Conservation (phyloP, 2,888 invertebrate species). For the Drosophila siamana region DNA sequence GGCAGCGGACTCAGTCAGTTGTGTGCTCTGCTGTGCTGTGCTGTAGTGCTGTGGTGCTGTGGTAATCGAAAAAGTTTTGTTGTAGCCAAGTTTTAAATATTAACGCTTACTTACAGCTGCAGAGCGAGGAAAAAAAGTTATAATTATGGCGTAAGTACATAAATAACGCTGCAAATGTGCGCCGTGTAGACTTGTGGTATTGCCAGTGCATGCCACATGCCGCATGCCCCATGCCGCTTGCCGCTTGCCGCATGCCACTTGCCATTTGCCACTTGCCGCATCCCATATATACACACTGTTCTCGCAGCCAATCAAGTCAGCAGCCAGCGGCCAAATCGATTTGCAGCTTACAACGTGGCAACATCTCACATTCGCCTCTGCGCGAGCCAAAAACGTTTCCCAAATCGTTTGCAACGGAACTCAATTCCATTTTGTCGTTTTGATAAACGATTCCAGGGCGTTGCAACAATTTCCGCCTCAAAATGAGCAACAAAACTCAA, state of each 20-base stretch:
- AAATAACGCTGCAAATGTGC: constrained; percentile 71
- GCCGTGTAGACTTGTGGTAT: constrained; percentile 5
- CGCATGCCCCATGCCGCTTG: constrained; percentile 32
- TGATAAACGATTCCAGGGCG: constrained; percentile 83
- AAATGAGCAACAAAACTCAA: constrained; percentile 67
- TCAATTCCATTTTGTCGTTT: constrained; percentile 82
- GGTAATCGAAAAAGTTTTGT: constrained; percentile 79
- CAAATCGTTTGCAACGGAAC: constrained; percentile 66
- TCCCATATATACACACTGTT: too few species aligned
- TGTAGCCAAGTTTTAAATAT: constrained; percentile 77
- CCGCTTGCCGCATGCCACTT: not conserved
- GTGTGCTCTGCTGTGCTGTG: too few species aligned
- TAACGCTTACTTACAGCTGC: constrained; percentile 79
- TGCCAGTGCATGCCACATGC: constrained; percentile 31
- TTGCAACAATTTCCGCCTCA: constrained; percentile 82
- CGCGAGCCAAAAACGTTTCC: constrained; percentile 26
- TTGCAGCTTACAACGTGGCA: constrained; percentile 57
- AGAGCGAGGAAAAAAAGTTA: constrained; percentile 61
- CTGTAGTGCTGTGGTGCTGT: too few species aligned
- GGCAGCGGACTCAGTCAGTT: constrained; percentile 27
- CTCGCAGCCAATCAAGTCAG: constrained; percentile 53
- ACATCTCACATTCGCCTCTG: constrained; percentile 19
- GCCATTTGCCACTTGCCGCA: too few species aligned
- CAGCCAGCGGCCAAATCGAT: constrained; percentile 80
- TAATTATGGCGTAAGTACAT: constrained; percentile 78